phyloP scores from a whole-genome alignment of 2,888 invertebrate species.

The Pharmacophagus antenor region DNA sequence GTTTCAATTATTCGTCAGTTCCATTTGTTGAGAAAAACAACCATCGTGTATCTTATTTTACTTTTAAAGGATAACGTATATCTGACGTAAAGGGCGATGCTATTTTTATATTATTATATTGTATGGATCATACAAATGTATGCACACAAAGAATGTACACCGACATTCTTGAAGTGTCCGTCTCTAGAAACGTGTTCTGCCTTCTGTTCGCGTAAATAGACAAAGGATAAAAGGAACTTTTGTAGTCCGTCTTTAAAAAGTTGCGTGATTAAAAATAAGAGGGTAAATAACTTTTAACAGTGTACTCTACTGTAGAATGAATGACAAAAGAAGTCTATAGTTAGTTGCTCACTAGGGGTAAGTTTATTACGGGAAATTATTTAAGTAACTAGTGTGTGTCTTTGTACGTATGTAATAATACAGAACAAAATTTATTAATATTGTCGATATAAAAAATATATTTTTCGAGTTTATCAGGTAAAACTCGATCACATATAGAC shows the following conservation, averaged over 20 bases:
- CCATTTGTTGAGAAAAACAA: no score
- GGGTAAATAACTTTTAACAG: conserved; percentile 14
- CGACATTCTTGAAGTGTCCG: not conserved
- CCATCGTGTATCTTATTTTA: no score
- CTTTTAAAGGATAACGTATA: no score
- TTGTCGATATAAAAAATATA: not conserved
- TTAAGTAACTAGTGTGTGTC: not conserved
- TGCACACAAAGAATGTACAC: not conserved
- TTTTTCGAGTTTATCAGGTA: no score
- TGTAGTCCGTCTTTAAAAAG: conserved; percentile 10
- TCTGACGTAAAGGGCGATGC: no score
- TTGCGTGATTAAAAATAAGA: conserved; percentile 16
- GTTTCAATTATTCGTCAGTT: no score
- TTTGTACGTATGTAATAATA: not conserved
- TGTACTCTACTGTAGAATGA: not conserved
- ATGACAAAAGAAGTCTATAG: conserved; percentile 6
- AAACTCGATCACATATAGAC: no score
- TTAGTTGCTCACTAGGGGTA: not conserved
- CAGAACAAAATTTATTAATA: not conserved
- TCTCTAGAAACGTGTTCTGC: conserved; percentile 2
- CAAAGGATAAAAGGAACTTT: conserved; percentile 11
- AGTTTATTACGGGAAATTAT: not conserved
- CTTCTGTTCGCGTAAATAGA: conserved; percentile 6
- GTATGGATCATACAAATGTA: not conserved
- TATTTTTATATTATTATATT: no score